Evolutionary conservation across 2,888 invertebrate species (phyloP).

Genomic region (Tenthredo scrophulariae): DNA sequence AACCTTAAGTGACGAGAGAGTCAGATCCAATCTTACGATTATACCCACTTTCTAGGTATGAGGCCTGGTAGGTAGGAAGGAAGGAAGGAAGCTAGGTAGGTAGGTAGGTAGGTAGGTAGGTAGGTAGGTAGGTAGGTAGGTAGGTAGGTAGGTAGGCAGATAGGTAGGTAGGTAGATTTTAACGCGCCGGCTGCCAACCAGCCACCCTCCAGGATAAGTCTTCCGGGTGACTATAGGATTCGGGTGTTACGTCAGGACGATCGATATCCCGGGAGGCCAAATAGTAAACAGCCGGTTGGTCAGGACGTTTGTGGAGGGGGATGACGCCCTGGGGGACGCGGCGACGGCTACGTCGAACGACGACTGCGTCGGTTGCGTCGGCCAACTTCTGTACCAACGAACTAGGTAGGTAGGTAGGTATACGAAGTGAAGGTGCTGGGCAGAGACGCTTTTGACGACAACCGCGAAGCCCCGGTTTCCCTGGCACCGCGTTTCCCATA

Average conservation of each 20-base stretch:
- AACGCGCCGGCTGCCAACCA: conserved; percentile 41
- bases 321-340: conserved; percentile 57
- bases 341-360: conserved; percentile 49
- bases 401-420: conserved; percentile 27
- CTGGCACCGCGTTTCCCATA: neutral
- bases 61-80: neutral
- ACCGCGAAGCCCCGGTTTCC: neutral
- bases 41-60: neutral
- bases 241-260: conserved; percentile 77
- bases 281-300: conserved; percentile 79
- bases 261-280: conserved; percentile 78
- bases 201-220: conserved; percentile 36
- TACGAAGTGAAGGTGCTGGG: conserved; percentile 34
- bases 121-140: neutral
- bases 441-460: conserved; percentile 12
- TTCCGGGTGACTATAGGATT: conserved; percentile 50
- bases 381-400: conserved; percentile 45
- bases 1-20: neutral
- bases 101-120: too few species aligned
- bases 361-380: conserved; percentile 53
- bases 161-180: conserved; percentile 24
- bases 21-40: conserved; percentile 4
- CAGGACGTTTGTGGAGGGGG: conserved; percentile 72
- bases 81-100: too few species aligned
- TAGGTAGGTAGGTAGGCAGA: neutral